These are phyloP conservation scores for Thelaira solivaga DNA, from an alignment of 2,888 invertebrate genomes.

Conservation along the genomic window DNA sequence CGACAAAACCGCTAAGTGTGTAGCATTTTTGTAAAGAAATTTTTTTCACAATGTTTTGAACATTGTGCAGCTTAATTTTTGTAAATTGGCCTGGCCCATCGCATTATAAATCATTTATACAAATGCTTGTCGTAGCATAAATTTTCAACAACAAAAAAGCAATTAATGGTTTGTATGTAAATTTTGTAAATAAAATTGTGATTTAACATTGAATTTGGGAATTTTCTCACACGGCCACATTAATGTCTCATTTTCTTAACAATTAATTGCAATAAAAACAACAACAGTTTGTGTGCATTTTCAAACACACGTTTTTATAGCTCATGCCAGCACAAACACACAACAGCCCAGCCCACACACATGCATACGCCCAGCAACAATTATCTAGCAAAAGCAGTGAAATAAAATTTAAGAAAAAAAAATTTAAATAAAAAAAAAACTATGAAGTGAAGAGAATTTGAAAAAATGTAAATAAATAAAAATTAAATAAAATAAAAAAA, in stretches of 20 bases:
- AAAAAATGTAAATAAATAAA: no score
- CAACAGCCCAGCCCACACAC: no score
- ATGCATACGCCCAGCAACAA: no score
- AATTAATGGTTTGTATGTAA: conserved; percentile 8
- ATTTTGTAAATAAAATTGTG: not conserved
- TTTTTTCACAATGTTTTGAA: not conserved
- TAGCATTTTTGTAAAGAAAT: not conserved
- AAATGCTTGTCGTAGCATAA: conserved; percentile 24
- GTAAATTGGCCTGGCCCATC: conserved; percentile 6
- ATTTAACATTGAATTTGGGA: conserved; percentile 18
- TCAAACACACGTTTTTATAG: no score
- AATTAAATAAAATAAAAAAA: no score
- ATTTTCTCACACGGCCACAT: conserved; percentile 5
- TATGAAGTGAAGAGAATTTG: no score
- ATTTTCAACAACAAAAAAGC: not conserved
- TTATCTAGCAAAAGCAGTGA: no score
- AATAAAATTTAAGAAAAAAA: no score
- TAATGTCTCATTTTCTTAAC: conserved; percentile 31
- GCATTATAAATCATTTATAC: conserved; percentile 32
- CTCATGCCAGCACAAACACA: no score
- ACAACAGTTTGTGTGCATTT: no score
- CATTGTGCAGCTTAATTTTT: not conserved
- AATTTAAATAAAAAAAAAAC: no score
- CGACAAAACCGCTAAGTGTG: not conserved
- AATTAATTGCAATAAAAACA: conserved; percentile 27